These are phyloP conservation scores for Coryphaenoides rupestris DNA, from an alignment of 2,113 vertebrate species.

Conservation along the genomic window DNA sequence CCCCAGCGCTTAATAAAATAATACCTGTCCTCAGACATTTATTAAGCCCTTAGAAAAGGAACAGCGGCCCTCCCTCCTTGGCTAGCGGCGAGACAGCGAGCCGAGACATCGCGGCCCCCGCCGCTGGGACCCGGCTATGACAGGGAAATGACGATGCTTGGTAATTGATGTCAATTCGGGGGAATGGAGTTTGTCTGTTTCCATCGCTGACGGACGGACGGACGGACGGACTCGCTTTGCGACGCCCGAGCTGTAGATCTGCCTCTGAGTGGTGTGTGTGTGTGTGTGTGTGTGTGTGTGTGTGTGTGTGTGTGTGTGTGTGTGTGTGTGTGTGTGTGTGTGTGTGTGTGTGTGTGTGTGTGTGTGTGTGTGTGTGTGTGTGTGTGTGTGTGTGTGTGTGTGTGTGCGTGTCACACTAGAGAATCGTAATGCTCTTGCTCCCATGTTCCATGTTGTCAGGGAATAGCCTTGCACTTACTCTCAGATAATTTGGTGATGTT, in stretches of 20 bases:
- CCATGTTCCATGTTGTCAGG: constrained; percentile 24
- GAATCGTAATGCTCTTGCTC: constrained; percentile 21
- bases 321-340: constrained; percentile 10
- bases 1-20: background rate
- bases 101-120: constrained; percentile 25
- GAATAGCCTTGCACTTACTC: constrained; percentile 21
- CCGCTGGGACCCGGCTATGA: constrained; percentile 13
- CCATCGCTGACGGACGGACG: constrained; percentile 20
- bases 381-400: constrained; percentile 15
- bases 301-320: constrained; percentile 9
- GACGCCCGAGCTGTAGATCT: background rate
- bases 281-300: constrained; percentile 16
- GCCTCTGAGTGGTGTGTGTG: constrained; percentile 12
- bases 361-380: constrained; percentile 12
- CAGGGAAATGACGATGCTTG: constrained; percentile 26
- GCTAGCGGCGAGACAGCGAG: constrained; percentile 11
- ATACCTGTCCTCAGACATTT: background rate
- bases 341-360: constrained; percentile 19
- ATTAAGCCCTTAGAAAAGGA: constrained; percentile 3
- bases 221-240: constrained; percentile 18
- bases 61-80: constrained; percentile 8
- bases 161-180: constrained; percentile 29
- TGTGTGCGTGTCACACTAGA: background rate
- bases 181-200: constrained; percentile 18
- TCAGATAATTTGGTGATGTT: constrained; percentile 18